Percentiles rank a stretch among this genome's conserved stretches.
phyloP scores from a whole-genome alignment of 30 jellyfish, hydroid and myxozoan species.

The Aurelia aurita complex sp. Pacific region DNA sequence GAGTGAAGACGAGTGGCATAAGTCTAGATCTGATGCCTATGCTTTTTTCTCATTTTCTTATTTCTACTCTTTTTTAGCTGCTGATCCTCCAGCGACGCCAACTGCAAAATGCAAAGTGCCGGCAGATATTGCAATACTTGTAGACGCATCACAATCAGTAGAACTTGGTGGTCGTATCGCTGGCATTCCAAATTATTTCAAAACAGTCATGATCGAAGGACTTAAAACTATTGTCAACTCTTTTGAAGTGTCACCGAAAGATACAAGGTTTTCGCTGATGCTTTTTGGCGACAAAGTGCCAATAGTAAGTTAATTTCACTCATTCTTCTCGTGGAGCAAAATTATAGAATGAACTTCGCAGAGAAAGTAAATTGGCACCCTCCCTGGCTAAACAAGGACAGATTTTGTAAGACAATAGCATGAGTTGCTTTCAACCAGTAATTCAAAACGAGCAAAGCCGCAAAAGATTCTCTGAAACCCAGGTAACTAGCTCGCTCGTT shows the following conservation, averaged over 20 bases:
- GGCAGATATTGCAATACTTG: conserved; percentile 51
- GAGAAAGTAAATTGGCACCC: too few species aligned
- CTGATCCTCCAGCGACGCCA: not conserved
- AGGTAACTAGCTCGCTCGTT: too few species aligned
- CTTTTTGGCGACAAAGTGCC: conserved; percentile 44
- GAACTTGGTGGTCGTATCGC: conserved; percentile 51
- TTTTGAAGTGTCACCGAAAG: conserved; percentile 44
- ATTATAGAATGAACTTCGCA: too few species aligned
- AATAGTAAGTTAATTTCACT: not conserved
- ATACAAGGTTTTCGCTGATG: conserved; percentile 25
- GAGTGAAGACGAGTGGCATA: too few species aligned
- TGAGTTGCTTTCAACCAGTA: too few species aligned
- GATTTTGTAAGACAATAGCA: too few species aligned
- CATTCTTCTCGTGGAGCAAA: too few species aligned
- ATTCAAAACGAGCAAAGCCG: too few species aligned
- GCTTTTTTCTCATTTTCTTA: too few species aligned
- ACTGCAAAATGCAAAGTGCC: conserved; percentile 40
- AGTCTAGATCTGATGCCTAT: too few species aligned
- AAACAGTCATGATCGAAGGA: conserved; percentile 37
- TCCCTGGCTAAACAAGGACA: too few species aligned
- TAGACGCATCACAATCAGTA: conserved; percentile 35
- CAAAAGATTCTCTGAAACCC: too few species aligned
- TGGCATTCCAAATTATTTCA: conserved; percentile 23
- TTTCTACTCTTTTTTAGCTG: not conserved
- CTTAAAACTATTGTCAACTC: conserved; percentile 36